Evolutionary conservation across 2,113 vertebrate species (phyloP).

Genomic region (Dipodomys merriami): DNA sequence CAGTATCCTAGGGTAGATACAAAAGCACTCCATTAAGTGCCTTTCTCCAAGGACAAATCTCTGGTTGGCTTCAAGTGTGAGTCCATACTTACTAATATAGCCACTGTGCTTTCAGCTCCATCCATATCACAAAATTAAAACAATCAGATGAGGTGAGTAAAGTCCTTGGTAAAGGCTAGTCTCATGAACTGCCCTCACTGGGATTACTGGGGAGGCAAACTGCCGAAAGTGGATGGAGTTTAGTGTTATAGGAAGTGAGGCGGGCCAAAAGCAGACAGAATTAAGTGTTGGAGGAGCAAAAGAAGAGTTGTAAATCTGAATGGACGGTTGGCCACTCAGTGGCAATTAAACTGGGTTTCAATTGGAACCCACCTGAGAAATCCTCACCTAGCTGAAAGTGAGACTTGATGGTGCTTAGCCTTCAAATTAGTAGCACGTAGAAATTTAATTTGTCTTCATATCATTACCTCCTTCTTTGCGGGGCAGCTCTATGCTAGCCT

Average conservation of each 20-base stretch:
- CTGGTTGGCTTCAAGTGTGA: neutral
- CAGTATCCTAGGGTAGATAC: neutral
- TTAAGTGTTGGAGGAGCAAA: neutral
- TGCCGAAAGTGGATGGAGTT: neutral
- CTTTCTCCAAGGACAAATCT: neutral
- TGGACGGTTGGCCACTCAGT: neutral
- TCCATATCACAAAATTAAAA: neutral
- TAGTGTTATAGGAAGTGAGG: too few relatives aligned
- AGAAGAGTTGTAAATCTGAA: neutral
- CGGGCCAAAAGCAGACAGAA: neutral
- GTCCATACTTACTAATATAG: neutral
- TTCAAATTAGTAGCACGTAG: neutral
- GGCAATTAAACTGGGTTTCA: neutral
- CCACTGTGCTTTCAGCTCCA: neutral
- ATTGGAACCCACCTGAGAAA: neutral
- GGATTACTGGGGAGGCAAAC: neutral
- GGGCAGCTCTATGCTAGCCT: neutral
- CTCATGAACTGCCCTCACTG: neutral
- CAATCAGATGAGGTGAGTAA: neutral
- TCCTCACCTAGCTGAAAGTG: neutral
- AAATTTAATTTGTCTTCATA: neutral
- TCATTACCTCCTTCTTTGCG: neutral
- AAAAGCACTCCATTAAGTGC: neutral
- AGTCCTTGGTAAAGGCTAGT: neutral
- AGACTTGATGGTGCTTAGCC: neutral